phyloP scores from a whole-genome alignment of 2,797 vertebrate species.

The Centropyge bicolor region DNA sequence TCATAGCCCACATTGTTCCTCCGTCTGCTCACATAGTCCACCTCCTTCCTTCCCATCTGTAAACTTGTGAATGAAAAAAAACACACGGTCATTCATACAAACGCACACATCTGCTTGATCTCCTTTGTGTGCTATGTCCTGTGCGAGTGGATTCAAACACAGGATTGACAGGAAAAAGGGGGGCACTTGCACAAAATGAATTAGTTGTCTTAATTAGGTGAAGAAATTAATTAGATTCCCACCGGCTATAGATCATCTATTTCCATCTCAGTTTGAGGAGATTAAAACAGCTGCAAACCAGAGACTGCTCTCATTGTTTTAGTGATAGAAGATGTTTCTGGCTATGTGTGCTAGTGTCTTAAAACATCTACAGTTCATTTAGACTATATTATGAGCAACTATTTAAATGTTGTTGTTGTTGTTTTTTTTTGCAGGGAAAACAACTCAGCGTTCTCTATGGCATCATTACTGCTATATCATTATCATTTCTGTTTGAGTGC shows the following conservation, averaged over 20 bases:
- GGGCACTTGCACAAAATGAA: constrained; percentile 32
- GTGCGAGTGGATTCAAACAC: constrained; percentile 16
- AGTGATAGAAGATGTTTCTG: not conserved
- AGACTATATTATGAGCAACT: not conserved
- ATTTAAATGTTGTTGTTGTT: no score
- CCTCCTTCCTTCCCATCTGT: constrained; percentile 60
- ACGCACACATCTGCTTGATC: not conserved
- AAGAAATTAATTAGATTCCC: constrained; percentile 51
- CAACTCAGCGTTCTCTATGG: not conserved
- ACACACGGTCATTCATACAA: constrained; percentile 47
- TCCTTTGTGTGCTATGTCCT: not conserved
- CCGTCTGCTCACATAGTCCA: constrained; percentile 39
- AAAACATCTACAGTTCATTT: not conserved
- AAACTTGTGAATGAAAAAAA: constrained; percentile 69
- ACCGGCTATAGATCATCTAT: constrained; percentile 50
- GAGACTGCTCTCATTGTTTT: not conserved
- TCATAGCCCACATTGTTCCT: constrained; percentile 58
- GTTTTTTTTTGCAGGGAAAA: not conserved
- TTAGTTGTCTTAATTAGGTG: constrained; percentile 57
- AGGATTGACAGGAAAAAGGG: constrained; percentile 9
- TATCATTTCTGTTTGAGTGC: not conserved
- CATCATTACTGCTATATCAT: constrained; percentile 7
- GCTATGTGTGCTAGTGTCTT: not conserved
- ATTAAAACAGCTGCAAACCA: constrained; percentile 10
- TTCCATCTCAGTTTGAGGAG: constrained; percentile 31